These are phyloP conservation scores for Pygocentrus nattereri DNA, from an alignment of 2,797 vertebrate species.

Conservation along the genomic window DNA sequence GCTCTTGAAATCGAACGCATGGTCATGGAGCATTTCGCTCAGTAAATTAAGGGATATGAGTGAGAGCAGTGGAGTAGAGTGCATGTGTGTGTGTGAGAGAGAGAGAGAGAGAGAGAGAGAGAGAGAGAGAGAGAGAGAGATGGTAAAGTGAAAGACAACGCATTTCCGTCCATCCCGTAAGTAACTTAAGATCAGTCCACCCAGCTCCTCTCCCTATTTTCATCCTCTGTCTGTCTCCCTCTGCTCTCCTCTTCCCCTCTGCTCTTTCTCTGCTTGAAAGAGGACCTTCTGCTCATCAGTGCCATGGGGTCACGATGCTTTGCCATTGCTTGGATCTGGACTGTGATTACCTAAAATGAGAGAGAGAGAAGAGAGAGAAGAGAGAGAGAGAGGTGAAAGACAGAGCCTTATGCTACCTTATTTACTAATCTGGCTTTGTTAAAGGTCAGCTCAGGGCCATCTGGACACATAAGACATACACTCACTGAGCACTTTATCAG, in stretches of 20 bases:
- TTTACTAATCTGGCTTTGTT: conserved; percentile 50
- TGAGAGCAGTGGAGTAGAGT: conserved; percentile 6
- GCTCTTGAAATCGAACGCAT: background rate
- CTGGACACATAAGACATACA: conserved; percentile 21
- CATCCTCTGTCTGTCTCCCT: conserved; percentile 52
- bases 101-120: conserved; percentile 4
- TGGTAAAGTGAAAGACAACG: conserved; percentile 18
- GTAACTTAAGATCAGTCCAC: too few relatives aligned
- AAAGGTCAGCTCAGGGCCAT: conserved; percentile 54
- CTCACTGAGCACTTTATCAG: too few relatives aligned
- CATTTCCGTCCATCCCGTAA: conserved; percentile 17
- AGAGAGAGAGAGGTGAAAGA: conserved; percentile 45
- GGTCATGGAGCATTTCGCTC: background rate
- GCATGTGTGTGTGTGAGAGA: too few relatives aligned
- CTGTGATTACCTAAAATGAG: conserved; percentile 70
- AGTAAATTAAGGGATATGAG: conserved; percentile 44
- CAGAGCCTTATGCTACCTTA: conserved; percentile 32
- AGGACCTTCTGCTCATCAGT: conserved; percentile 44
- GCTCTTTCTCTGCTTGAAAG: conserved; percentile 51
- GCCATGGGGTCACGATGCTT: conserved; percentile 75
- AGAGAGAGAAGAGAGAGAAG: conserved; percentile 45
- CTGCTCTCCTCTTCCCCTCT: conserved; percentile 69
- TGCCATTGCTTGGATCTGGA: conserved; percentile 70
- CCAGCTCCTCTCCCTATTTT: too few relatives aligned
- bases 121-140: conserved; percentile 49